Base-by-base conservation (phyloP, 2,888 invertebrate species). In the Drosophila subsilvestris region DNA sequence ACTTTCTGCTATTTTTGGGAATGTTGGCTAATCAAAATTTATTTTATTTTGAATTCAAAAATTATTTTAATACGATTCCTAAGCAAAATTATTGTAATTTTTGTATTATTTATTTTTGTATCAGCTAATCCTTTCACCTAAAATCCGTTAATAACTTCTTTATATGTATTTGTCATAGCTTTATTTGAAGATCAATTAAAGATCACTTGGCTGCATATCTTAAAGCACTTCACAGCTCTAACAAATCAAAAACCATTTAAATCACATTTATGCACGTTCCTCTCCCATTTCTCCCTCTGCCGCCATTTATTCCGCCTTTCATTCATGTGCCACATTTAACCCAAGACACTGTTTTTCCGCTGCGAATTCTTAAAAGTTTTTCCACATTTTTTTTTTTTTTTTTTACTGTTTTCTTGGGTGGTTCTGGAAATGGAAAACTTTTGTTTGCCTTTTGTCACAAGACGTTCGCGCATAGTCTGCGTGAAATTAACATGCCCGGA, bases 401-500 rank as follows among this genome's bases (percentile, higher is more conserved):
- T 2, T 42, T 17, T 48, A n/a, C 48, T 12, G 32, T 62, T 62
- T 42, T 63, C 22, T 5, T 7, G 17, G 42, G 4, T n/a, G 25
- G 14, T 57, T 56, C 20, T 57, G 57, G 22, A 18, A 18, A 17
- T 45, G 43, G n/a, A 17, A 67, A 67, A 67, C 58, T 57, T 67
- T 56, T 48, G 49, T 57, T 45, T 50, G 32, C 37, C 68, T 68
- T 45, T 45, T 57, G 55, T 45, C 55, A 18, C 17, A 25, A 55
- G 55, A 14, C 44, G 44, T 44, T 9, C 25, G 4, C 42, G 43
- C 63, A 50, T 51, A 51, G 65, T 68, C 57, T 68, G 66, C 27
- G 32, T 22, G 66, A 44, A 67, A 50, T 67, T 68, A 68, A 68
- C 68, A 68, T 68, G 68, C 47, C 69, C 60, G 25, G 50, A 45